A percentile compares a stretch with the other conserved stretches of the same genome.
These are phyloP conservation scores for Syngnathoides biaculeatus DNA, from an alignment of 2,113 vertebrate genomes.

Conservation along the genomic window DNA sequence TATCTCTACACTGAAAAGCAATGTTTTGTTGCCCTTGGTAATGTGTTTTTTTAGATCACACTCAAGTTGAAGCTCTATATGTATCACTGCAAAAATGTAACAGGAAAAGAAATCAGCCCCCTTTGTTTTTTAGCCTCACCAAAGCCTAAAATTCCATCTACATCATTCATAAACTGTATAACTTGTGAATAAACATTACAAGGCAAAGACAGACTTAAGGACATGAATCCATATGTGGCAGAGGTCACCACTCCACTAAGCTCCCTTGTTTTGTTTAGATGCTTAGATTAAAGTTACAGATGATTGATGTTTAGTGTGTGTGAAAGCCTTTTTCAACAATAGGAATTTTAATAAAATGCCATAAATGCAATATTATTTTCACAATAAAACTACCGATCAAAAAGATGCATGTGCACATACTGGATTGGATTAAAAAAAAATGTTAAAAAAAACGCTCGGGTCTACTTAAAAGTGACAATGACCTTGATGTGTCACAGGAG, in stretches of 20 bases:
- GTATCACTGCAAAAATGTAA: not conserved
- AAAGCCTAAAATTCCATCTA: not conserved
- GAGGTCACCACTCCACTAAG: not conserved
- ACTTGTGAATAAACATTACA: too few species aligned
- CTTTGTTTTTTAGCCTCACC: not conserved
- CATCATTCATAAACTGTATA: not conserved
- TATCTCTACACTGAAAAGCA: not conserved
- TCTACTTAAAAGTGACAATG: conserved; percentile 28
- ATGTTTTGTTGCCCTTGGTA: not conserved
- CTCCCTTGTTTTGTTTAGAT: not conserved
- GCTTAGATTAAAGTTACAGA: too few species aligned
- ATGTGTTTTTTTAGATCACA: not conserved
- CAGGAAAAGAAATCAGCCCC: not conserved
- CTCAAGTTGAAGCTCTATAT: not conserved
- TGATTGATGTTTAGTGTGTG: too few species aligned
- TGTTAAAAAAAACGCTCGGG: too few species aligned
- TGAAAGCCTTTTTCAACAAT: not conserved
- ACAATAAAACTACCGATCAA: not conserved
- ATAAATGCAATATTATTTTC: not conserved
- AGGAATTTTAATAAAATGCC: not conserved
- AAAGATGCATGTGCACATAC: not conserved
- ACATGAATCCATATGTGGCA: not conserved
- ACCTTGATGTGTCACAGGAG: conserved; percentile 22
- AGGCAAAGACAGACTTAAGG: too few species aligned
- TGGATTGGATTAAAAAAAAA: not conserved